phyloP scores from a whole-genome alignment of 1,140 invertebrate genomes.

The Heliconius nattereri region DNA sequence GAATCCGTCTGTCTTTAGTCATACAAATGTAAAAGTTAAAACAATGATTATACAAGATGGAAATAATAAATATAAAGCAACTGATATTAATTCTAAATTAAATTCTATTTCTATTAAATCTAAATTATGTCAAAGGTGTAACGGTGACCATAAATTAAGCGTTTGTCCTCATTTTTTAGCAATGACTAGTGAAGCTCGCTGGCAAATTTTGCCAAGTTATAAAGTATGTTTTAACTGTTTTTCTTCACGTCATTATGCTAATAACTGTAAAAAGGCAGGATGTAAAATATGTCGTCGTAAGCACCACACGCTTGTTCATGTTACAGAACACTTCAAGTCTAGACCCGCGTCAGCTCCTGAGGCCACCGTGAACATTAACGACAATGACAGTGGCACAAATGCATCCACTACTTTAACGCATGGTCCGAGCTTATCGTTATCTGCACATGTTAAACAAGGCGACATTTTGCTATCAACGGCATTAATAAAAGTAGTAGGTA shows the following conservation, averaged over 20 bases:
- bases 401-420: not conserved
- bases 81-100: slow-evolving; percentile 19
- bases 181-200: slow-evolving; percentile 20
- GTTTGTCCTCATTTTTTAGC: slow-evolving; percentile 40
- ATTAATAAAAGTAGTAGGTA: slow-evolving; percentile 36
- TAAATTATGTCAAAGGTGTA: slow-evolving; percentile 40
- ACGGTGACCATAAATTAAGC: slow-evolving; percentile 37
- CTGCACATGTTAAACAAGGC: slow-evolving; percentile 8
- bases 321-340: slow-evolving; percentile 7
- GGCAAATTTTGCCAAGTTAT: slow-evolving; percentile 36
- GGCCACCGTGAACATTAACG: not conserved
- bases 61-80: slow-evolving; percentile 17
- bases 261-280: slow-evolving; percentile 35
- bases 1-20: not conserved
- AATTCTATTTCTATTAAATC: slow-evolving; percentile 13
- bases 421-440: slow-evolving; percentile 3
- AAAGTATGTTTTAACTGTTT: slow-evolving; percentile 48
- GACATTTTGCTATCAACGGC: slow-evolving; percentile 40
- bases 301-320: slow-evolving; percentile 36
- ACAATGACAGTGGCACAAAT: not conserved
- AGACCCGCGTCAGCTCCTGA: not conserved
- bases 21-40: slow-evolving; percentile 18
- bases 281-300: slow-evolving; percentile 39
- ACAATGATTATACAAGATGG: slow-evolving; percentile 19
- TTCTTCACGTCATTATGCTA: slow-evolving; percentile 35